Base-by-base conservation (phyloP, 2,113 vertebrate genomes). In the Baryphthengus martii region DNA sequence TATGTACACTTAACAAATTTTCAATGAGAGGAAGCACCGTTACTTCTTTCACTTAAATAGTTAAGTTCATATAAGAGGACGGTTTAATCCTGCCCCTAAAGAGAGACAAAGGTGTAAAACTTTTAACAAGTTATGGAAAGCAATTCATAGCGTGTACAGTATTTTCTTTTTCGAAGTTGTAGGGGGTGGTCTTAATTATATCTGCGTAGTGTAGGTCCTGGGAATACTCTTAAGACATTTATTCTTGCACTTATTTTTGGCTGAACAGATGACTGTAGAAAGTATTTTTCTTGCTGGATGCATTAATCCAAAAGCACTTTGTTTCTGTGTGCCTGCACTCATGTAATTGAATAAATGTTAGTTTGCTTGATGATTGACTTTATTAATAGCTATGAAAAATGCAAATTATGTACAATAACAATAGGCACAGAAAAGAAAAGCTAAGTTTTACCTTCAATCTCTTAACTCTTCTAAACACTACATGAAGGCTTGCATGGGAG, bases 261-360 rank as follows among this genome's bases (percentile, higher is more conserved):
- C 19, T 74, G 50, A 70, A 52, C 42, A 58, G 55, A 12, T 58
- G 23, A 29, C 20, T 49, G 8, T 66, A 61, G 17, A 58, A 88
- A 67, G 39, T 85, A 42, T 58, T 77, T 88, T 87, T 84, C 31
- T 45, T 89, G 33, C 33, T 77, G 1, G 87, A 33, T 83, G 13
- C 58, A 93, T 94, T 85, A 66, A 88, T 62, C 24, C 79, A 78
- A 86, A 92, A 77, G 35, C 52, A 70, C 44, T 96, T 92, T 79
- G 11, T 86, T 93, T 96, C 71, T 90, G 28, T 55, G 26, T 85
- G 39, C 28, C 42, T 28, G 16, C 39, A 35, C 20, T 77, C 35
- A 18, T 74, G 63, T 81, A 84, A 58, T 55, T 71, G 23, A 95
- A 61, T 66, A 45, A 84, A 66, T 47, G 17, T 45, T 79, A 39